A percentile compares a stretch with the other conserved stretches of the same genome.
Conservation (phyloP, 2,888 invertebrate genomes). For the Sminthurides aquaticus region DNA sequence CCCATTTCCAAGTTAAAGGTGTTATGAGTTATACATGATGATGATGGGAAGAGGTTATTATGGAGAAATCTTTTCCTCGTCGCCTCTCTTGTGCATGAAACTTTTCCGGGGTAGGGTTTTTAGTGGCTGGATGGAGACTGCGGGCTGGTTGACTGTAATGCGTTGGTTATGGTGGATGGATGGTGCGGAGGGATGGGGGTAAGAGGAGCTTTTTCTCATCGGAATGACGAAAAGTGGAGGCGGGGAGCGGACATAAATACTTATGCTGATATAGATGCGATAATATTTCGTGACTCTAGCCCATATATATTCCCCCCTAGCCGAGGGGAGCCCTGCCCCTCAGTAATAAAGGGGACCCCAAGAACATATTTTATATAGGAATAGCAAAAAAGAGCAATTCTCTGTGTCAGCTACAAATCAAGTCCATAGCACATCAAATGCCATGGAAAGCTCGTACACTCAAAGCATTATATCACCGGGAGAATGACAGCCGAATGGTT, state of each 20-base stretch:
- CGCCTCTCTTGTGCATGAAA: background rate
- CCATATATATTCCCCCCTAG: constrained; percentile 21
- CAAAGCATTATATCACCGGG: constrained; percentile 22
- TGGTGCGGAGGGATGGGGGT: no score
- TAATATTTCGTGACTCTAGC: constrained; percentile 26
- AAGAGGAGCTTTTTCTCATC: constrained; percentile 24
- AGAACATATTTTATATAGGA: constrained; percentile 25
- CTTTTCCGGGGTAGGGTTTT: background rate
- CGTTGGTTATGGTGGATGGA: constrained; percentile 22
- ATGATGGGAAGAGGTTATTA: no score
- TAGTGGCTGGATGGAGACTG: constrained; percentile 22
- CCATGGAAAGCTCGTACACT: constrained; percentile 24
- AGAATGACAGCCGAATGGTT: constrained; percentile 23
- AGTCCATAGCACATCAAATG: constrained; percentile 24
- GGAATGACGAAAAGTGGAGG: constrained; percentile 21
- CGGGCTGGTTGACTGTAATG: no score
- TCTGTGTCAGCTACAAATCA: constrained; percentile 24
- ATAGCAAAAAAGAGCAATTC: constrained; percentile 27
- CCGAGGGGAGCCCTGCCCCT: constrained; percentile 17
- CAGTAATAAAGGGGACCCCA: constrained; percentile 23
- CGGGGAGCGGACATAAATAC: constrained; percentile 22
- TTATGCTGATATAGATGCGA: constrained; percentile 27
- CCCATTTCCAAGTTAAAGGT: no score
- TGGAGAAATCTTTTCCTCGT: background rate
- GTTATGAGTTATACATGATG: no score